A percentile compares a stretch with the other conserved stretches of the same genome.
Conservation (phyloP, 2,797 vertebrate genomes). For the Periparus ater region DNA sequence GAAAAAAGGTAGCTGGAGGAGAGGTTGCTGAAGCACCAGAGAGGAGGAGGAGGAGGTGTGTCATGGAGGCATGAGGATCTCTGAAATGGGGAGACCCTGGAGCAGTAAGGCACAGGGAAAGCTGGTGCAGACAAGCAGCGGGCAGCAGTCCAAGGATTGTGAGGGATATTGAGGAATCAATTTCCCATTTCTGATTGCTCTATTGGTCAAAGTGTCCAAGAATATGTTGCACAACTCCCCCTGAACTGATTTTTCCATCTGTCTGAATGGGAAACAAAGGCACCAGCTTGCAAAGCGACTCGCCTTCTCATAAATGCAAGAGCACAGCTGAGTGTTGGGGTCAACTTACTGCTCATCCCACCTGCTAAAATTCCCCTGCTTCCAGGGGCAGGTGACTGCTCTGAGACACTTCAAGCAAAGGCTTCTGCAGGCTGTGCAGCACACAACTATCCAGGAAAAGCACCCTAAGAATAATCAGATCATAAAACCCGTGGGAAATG, state of each 20-base stretch:
- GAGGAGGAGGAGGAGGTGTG: background rate
- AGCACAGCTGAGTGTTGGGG: background rate
- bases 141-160: background rate
- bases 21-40: background rate
- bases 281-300: background rate
- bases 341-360: background rate
- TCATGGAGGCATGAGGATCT: accelerated
- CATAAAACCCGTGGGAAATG: background rate
- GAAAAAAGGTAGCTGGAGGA: background rate
- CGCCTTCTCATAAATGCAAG: accelerated
- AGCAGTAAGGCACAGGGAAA: background rate
- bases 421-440: background rate
- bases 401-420: background rate
- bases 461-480: background rate
- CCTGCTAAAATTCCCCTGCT: background rate
- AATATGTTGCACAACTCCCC: background rate
- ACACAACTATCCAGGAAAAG: background rate
- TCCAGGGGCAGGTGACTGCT: background rate
- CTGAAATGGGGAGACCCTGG: background rate
- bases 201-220: background rate
- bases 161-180: background rate
- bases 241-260: background rate
- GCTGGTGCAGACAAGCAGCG: background rate
- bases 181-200: background rate
- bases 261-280: background rate